Conservation (phyloP, 2,797 vertebrate species). For the Helostoma temminkii region DNA sequence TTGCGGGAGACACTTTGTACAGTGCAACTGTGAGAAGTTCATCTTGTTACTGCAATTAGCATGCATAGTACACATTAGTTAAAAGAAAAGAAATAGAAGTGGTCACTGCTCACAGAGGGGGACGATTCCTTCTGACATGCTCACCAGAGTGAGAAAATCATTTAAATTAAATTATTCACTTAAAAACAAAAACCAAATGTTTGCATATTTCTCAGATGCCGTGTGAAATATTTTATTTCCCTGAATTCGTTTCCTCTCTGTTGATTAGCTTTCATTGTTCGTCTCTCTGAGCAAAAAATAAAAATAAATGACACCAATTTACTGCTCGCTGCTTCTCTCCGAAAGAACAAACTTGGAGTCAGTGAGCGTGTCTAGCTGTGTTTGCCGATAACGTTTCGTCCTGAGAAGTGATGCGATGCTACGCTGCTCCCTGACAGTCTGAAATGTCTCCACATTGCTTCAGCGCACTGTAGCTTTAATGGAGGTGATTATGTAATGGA, state of each 20-base stretch:
- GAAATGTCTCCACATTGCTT: slow-evolving; percentile 20
- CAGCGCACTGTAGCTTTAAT: background rate
- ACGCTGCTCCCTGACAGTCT: background rate
- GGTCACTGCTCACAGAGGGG: background rate
- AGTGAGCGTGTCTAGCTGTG: background rate
- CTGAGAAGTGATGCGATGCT: slow-evolving; percentile 7
- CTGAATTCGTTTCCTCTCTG: slow-evolving; percentile 47
- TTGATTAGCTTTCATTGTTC: slow-evolving; percentile 10
- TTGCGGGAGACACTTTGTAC: too few species aligned
- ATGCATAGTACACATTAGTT: too few species aligned
- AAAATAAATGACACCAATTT: slow-evolving; percentile 36
- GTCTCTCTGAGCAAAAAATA: slow-evolving; percentile 8
- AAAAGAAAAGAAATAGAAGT: background rate
- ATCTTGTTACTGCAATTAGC: too few species aligned
- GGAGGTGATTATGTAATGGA: slow-evolving; percentile 16
- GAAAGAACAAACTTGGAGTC: slow-evolving; percentile 12
- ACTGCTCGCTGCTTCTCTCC: slow-evolving; percentile 1
- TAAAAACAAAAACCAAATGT: too few species aligned
- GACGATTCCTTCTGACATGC: background rate
- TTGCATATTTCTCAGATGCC: slow-evolving; percentile 4
- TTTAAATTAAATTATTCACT: too few species aligned
- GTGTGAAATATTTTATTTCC: slow-evolving; percentile 22
- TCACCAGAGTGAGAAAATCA: background rate
- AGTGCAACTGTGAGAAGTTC: too few species aligned
- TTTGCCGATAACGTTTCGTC: background rate